Percentiles rank a stretch among this genome's conserved stretches.
phyloP scores from a whole-genome alignment of 2,888 invertebrate species.

The Malacosoma neustria region DNA sequence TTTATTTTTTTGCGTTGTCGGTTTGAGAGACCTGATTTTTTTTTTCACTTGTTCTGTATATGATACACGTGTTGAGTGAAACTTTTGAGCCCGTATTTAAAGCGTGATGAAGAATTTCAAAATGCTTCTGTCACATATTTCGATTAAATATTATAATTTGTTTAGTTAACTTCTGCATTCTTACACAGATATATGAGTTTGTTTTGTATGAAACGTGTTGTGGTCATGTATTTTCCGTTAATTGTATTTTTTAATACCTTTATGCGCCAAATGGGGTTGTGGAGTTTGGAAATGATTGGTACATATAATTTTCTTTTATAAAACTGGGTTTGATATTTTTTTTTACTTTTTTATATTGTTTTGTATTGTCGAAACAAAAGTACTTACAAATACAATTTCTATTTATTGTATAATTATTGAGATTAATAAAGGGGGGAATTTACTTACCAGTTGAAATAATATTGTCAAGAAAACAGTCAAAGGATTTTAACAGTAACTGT shows the following conservation, averaged over 20 bases:
- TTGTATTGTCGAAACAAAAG: too few species aligned
- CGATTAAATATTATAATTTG: neutral
- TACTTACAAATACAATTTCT: neutral
- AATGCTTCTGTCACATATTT: neutral
- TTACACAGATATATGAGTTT: neutral
- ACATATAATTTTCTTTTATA: neutral
- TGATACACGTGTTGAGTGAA: neutral
- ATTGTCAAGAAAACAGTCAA: too few species aligned
- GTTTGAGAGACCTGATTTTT: neutral
- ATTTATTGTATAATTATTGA: neutral
- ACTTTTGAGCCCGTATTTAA: neutral
- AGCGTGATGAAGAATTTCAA: neutral
- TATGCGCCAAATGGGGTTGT: neutral
- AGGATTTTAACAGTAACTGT: neutral
- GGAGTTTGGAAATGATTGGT: neutral
- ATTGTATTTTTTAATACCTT: neutral
- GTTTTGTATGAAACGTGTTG: neutral
- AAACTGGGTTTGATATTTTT: neutral
- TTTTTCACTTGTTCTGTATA: neutral
- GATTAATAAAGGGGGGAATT: neutral
- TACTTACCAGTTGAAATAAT: too few species aligned
- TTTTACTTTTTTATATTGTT: neutral
- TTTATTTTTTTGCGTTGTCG: neutral
- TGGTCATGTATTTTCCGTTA: neutral
- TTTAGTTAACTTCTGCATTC: neutral